Evolutionary conservation across 1,140 invertebrate species (phyloP).

Genomic region (Drosophila orena): DNA sequence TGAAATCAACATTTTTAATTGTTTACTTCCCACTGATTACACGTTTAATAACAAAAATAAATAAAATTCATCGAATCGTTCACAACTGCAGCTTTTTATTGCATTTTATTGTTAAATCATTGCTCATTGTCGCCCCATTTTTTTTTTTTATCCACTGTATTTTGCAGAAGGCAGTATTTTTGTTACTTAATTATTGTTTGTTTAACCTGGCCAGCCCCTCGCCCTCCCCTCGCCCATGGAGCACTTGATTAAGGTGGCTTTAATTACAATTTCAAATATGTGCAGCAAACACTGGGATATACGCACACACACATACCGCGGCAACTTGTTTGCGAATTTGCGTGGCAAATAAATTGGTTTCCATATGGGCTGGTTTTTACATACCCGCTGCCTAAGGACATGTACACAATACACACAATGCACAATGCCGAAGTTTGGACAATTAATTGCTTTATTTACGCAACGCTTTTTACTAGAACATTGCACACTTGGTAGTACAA

Average conservation of each 20-base stretch:
- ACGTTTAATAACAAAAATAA: conserved; percentile 73
- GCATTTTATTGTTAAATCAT: conserved; percentile 59
- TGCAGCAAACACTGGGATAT: conserved; percentile 9
- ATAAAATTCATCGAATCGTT: conserved; percentile 34
- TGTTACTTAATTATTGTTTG: conserved; percentile 72
- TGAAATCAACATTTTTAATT: conserved; percentile 59
- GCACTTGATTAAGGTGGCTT: conserved; percentile 63
- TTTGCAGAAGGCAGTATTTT: conserved; percentile 42
- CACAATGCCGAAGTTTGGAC: conserved; percentile 3
- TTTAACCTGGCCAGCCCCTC: conserved; percentile 34
- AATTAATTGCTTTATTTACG: conserved; percentile 17
- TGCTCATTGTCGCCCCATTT: conserved; percentile 29
- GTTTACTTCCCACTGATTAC: conserved; percentile 72
- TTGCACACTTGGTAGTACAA: too few species aligned
- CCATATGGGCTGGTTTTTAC: not conserved
- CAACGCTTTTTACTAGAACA: not conserved
- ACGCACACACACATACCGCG: conserved; percentile 2
- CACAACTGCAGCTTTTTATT: conserved; percentile 31
- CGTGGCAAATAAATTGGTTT: conserved; percentile 22
- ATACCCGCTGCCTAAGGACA: conserved; percentile 1
- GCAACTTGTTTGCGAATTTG: conserved; percentile 22
- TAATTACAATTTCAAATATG: conserved; percentile 66
- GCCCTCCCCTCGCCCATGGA: not conserved
- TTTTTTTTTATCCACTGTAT: conserved; percentile 8
- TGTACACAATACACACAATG: not conserved